Base-by-base conservation (phyloP, 2,797 vertebrate genomes). In the Poliocrania exsul region DNA sequence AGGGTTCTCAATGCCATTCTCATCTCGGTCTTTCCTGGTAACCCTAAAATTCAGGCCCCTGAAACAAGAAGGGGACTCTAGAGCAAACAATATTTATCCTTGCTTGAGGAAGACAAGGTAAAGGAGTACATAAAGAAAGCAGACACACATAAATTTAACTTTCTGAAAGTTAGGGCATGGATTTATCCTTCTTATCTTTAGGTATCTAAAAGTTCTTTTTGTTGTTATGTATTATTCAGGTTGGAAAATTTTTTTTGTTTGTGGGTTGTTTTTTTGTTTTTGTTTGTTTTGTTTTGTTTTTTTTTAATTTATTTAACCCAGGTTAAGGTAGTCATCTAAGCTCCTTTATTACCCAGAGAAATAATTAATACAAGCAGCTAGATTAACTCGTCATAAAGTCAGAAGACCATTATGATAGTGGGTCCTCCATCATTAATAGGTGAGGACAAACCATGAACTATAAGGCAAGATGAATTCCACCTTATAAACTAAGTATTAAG, bases 281-380 rank as follows among this genome's bases (percentile, higher is more conserved):
- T 28, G 16, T 25, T 37, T 11, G 3, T 37, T n/a, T n/a, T n/a
- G n/a, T n/a, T n/a, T 16, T 6, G 1, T 1, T 16, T 35, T 31
- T 0, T 3, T 13, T 26, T n/a, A n/a, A n/a, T 42, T 38, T 7
- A 25, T 44, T 53, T 21, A 57, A 44, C 35, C 6, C 4, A 29
- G 5, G 8, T 67, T 56, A 69, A n/a, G 4, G 3, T 25, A 65
- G 31, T 72, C 3, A 47, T 61, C 13, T 57, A 62, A 64, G 3
- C 2, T 80, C 4, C 6, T 56, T 47, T 65, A 13, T 14, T 51
- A 17, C 31, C 25, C 2, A 51, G 6, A 38, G 6, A 70, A 72
- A 64, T 42, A 37, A 50, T 46, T 90, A 16, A 69, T 29, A 35
- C 6, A 57, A 37, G 3, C 4, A 77, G 10, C 11, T 57, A 49